Base-by-base conservation (phyloP, 1,140 invertebrate genomes). In the Drosophila truncata region DNA sequence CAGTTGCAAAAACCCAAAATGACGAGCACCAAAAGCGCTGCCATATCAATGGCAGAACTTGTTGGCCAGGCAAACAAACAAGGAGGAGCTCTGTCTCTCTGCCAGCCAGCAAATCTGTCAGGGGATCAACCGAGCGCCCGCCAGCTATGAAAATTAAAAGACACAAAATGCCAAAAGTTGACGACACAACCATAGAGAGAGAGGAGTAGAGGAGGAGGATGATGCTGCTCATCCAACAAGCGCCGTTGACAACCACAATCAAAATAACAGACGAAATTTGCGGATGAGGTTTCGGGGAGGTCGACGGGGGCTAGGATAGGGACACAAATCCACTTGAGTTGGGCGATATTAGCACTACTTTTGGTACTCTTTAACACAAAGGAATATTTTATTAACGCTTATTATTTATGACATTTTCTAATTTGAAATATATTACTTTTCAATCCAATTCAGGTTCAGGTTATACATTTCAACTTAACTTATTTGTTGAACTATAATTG, bases 161-260 rank as follows among this genome's bases (percentile, higher is more conserved):
- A 69, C 64, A 80, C 49, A 73, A 76, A 85, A 82, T 69, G 49
- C 63, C 73, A 81, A 78, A 80, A 78, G 41, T 59, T 81, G 47
- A 57, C 55, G 71, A 76, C 60, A 77, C 55, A 67, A 25, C 27
- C 41, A 54, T 41, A 23, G 31, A 20, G 16, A 31, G 33, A 25
- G 37, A 27, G 47, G 29, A 27, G 42, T 25, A 58, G 4, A 47
- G 4, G 35, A 18, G 13, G 54, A 10, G 25, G 44, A 44, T 2
- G 42, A n/a, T 35, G 37, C 44, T 55, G 59, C 25, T 49, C 27
- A 61, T 59, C 59, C 78, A 76, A 80, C 70, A 83, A 75, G 72
- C 33, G 69, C 63, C 66, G 78, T 90, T 90, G 85, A 79, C 85
- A 90, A 82, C 85, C 74, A 69, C 80, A 88, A 85, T 85, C 81